These are phyloP conservation scores for Tetranychus piercei DNA, from an alignment of 2,888 invertebrate genomes.

Conservation along the genomic window DNA sequence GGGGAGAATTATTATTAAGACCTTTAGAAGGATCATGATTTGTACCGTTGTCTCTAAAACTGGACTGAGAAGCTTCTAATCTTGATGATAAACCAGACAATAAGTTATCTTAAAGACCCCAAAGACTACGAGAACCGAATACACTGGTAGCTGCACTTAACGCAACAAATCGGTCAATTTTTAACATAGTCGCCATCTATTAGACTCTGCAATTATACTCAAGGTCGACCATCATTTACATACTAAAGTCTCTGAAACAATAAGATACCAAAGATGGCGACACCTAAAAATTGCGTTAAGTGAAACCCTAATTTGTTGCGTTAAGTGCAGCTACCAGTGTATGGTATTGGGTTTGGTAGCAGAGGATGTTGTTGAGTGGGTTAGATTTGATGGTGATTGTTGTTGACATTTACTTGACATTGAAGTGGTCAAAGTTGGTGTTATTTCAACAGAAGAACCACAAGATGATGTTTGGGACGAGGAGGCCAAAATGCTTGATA, in stretches of 20 bases:
- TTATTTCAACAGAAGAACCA: not conserved
- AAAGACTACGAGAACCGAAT: slow-evolving; percentile 14
- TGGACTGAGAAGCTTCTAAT: slow-evolving; percentile 28
- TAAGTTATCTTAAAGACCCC: slow-evolving; percentile 23
- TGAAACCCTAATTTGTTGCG: no score
- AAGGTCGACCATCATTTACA: no score
- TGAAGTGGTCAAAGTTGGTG: not conserved
- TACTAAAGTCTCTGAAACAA: no score
- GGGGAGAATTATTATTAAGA: slow-evolving; percentile 21
- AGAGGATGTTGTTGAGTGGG: not conserved
- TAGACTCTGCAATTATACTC: no score
- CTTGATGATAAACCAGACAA: slow-evolving; percentile 31
- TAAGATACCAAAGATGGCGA: no score
- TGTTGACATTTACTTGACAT: no score
- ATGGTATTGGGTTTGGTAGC: not conserved
- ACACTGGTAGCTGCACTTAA: no score
- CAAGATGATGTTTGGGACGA: not conserved
- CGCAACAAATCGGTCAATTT: no score
- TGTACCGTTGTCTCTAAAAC: slow-evolving; percentile 21
- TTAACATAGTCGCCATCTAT: no score
- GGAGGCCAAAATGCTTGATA: not conserved
- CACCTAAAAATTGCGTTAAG: no score
- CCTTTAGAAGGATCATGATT: not conserved
- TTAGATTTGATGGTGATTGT: no score
- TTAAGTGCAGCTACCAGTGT: no score